Percentiles rank a stretch among this genome's conserved stretches.
These are phyloP conservation scores for Dynastes tityus DNA, from an alignment of 2,888 invertebrate genomes.

Conservation along the genomic window DNA sequence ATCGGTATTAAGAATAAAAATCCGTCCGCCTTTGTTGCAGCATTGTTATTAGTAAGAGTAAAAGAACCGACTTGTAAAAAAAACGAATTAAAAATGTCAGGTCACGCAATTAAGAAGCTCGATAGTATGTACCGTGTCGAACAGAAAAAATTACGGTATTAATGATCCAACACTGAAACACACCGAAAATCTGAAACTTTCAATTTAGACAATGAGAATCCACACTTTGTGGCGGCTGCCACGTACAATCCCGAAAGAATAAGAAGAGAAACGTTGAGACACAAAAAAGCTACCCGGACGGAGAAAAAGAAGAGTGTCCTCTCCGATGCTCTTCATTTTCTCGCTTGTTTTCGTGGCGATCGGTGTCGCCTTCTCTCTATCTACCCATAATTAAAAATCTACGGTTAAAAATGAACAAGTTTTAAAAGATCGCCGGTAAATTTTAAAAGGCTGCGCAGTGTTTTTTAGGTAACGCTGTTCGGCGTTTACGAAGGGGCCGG, in stretches of 20 bases:
- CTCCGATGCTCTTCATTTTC: constrained; percentile 30
- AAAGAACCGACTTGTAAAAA: constrained; percentile 16
- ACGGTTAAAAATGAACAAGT: constrained; percentile 48
- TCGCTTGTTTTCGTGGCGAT: constrained; percentile 1
- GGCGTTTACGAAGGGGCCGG: constrained; percentile 22
- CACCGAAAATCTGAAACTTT: constrained; percentile 50
- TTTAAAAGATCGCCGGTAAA: constrained; percentile 48
- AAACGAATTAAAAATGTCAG: constrained; percentile 40
- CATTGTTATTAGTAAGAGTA: neutral
- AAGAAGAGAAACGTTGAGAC: constrained; percentile 19
- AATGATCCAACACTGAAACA: constrained; percentile 47
- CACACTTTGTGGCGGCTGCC: constrained; percentile 43
- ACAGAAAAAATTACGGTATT: constrained; percentile 47
- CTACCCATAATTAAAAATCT: constrained; percentile 50
- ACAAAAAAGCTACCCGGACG: constrained; percentile 10
- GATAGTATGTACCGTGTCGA: constrained; percentile 39
- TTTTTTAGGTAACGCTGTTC: constrained; percentile 48
- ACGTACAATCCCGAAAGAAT: neutral
- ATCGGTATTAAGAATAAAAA: constrained; percentile 21
- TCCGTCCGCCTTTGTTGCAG: constrained; percentile 26
- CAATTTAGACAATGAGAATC: constrained; percentile 52
- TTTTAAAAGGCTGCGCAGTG: constrained; percentile 50
- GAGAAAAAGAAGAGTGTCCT: constrained; percentile 29
- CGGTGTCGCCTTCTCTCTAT: constrained; percentile 32
- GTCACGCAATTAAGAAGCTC: constrained; percentile 41